phyloP scores from a whole-genome alignment of 2,888 invertebrate genomes.

The Stenchaetothrips biformis region DNA sequence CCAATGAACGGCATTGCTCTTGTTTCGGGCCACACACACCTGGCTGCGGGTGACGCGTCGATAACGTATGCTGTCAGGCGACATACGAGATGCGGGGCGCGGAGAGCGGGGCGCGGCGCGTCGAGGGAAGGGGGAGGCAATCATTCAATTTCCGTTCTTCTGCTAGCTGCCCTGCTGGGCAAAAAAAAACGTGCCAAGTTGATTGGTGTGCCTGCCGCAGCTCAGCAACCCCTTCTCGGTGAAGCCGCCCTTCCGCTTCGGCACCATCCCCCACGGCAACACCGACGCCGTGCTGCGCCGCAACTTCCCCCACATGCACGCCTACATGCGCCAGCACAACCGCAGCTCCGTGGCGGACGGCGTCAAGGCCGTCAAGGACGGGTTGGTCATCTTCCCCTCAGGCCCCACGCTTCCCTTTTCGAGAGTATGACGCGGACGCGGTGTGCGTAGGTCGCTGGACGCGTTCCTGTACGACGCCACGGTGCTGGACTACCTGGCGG shows the following conservation, averaged over 20 bases:
- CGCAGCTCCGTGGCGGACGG: conserved; percentile 79
- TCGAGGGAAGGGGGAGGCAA: not conserved
- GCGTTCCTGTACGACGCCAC: conserved; percentile 98
- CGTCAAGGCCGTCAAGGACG: conserved; percentile 76
- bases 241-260: conserved; percentile 87
- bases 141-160: not conserved
- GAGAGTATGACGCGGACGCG: not conserved
- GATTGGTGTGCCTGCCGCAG: conserved; percentile 42
- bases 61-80: not conserved
- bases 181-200: not conserved
- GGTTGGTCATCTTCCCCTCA: conserved; percentile 47
- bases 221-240: conserved; percentile 78
- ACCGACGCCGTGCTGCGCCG: conserved; percentile 87
- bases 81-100: not conserved
- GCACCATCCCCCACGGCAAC: conserved; percentile 92
- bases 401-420: not conserved
- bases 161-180: not conserved
- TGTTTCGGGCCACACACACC: no score
- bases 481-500: conserved; percentile 90
- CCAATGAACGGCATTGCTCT: no score
- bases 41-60: no score
- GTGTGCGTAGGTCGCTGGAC: conserved; percentile 66
- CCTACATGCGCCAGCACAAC: conserved; percentile 81
- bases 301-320: conserved; percentile 81
- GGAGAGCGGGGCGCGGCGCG: not conserved